Evolutionary conservation across 2,888 invertebrate genomes (phyloP).

Genomic region (Bedellia somnulentella): DNA sequence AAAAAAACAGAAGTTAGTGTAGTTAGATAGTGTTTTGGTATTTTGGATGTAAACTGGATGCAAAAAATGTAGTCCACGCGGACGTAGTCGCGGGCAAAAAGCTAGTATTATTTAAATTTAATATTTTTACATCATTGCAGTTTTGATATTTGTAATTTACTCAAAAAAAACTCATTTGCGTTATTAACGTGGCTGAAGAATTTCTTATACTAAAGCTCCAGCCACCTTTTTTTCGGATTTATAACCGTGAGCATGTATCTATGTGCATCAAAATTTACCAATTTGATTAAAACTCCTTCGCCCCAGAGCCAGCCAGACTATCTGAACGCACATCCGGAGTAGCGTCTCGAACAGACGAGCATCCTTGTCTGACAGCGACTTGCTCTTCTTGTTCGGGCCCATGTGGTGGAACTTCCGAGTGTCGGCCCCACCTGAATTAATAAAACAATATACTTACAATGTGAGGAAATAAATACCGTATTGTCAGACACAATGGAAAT

Average conservation of each 20-base stretch:
- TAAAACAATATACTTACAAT: not conserved
- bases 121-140: too few relatives aligned
- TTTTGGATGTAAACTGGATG: too few relatives aligned
- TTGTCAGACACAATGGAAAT: not conserved
- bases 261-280: constrained; percentile 36
- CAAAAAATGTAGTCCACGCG: too few relatives aligned
- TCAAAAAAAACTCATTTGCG: too few relatives aligned
- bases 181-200: too few relatives aligned
- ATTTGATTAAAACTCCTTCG: constrained; percentile 62
- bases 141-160: too few relatives aligned
- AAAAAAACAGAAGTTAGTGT: too few relatives aligned
- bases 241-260: not conserved
- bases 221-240: too few relatives aligned
- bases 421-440: constrained; percentile 38
- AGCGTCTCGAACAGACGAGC: constrained; percentile 63
- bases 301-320: constrained; percentile 66
- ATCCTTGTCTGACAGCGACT: constrained; percentile 66
- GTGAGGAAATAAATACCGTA: constrained; percentile 3
- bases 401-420: constrained; percentile 63
- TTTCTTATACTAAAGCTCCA: too few relatives aligned
- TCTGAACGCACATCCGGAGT: constrained; percentile 58
- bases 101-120: too few relatives aligned
- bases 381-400: constrained; percentile 53
- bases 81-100: too few relatives aligned
- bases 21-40: too few relatives aligned